Evolutionary conservation across 2,113 vertebrate species (phyloP), one percentile per base, ranked within the genome.

Genomic region (Theristicus caerulescens): DNA sequence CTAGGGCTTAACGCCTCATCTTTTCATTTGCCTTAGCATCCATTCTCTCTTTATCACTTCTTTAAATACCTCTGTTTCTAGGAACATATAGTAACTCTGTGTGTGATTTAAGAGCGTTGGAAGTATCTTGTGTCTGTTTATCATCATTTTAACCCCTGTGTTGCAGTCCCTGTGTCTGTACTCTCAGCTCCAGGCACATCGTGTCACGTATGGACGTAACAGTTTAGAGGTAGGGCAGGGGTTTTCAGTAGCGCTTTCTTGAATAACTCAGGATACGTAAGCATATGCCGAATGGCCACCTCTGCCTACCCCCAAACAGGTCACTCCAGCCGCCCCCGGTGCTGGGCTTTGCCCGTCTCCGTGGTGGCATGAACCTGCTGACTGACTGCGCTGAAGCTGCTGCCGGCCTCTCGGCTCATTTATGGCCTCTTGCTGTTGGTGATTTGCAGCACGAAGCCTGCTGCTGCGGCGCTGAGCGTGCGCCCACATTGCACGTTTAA

Each of bases 291-390:
- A 57, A 7, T 7, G 24, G 38, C 47, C 29, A 2, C n/a, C 58
- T 17, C 29, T 10, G 36, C 7, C 3, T 32, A 5, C 27, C 4
- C 44, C 61, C 32, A 10, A 2, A 13, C 10, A 8, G 34, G 69
- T 19, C 16, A 29, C 71, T 21, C 70, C 79, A 61, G 58, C 36
- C 3, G 1, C 40, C 47, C 16, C n/a, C 11, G 1, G 42, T 13
- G 15, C 58, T 29, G 66, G 70, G 44, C 46, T 80, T 18, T 44
- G 46, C 61, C 54, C 3, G 4, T 12, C 11, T 5, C 29, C 20
- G 40, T 2, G 1, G 24, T 49, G 55, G 34, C 40, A 20, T 0
- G 1, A 12, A 4, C 47, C 18, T 4, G 2, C 44, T 20, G 22
- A 6, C 16, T 8, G 12, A 2, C 25, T 16, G 59, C 6, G 10